Base-by-base conservation (phyloP, 2,888 invertebrate genomes). In the Argyresthia albistria region DNA sequence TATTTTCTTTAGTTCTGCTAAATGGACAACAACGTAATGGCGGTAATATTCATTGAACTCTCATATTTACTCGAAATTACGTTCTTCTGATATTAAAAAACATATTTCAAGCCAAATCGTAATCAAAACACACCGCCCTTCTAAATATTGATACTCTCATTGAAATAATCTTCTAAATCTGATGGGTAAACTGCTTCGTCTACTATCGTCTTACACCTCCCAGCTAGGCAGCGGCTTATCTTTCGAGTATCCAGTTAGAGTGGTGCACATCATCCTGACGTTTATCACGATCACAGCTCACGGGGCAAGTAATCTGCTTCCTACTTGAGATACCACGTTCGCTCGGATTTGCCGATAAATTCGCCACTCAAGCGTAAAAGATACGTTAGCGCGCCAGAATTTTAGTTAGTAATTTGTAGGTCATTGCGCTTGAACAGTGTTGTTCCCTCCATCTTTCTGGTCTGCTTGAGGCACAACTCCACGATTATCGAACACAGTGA, bases 221-320 rank as follows among this genome's bases (percentile, higher is more conserved):
- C 37, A 15, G 14, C 8, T 9, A 1, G 11, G 14, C 10, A 15
- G 25, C 25, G 25, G 25, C 25, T 25, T 25, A 25, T 25, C 25
- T 25, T 12, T 11, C 42, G n/a, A n/a, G 42, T 42, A n/a, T 42
- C 12, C 12, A 42, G 11, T 11, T 11, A 42, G 42, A 11, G 12
- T n/a, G 11, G 11, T 42, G 12, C 42, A 42, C 42, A 42, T 42
- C 12, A 42, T 25, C n/a, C 25, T 25, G 25, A 25, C 25, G 60
- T 65, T 65, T 76, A 76, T 78, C 77, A 67, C 54, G 58, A 58
- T 63, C 64, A 73, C 67, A 69, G 62, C 58, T 73, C 72, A 70
- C 67, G 63, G 65, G 62, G 59, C 62, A 60, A 54, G 58, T 77
- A 80, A 82, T 82, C 81, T 74, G 60, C 64, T 66, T 69, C 69